These are phyloP conservation scores for Zosterops pallidus DNA, from an alignment of 2,113 vertebrate species.

Conservation along the genomic window DNA sequence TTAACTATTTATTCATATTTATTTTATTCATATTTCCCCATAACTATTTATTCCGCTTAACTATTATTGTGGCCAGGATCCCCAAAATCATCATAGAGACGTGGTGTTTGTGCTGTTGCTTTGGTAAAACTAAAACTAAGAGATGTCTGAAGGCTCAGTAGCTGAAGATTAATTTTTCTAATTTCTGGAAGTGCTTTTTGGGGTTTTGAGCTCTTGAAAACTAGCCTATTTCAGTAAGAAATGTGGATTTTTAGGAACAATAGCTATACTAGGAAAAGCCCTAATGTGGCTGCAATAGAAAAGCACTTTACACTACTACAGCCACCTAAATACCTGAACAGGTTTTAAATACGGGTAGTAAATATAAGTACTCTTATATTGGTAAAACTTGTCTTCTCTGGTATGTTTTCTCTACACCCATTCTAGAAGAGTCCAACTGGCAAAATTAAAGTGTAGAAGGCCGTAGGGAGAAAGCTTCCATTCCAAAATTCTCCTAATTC, in stretches of 20 bases:
- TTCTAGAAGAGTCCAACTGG: neutral
- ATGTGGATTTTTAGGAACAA: neutral
- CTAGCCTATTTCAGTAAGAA: neutral
- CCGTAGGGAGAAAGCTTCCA: neutral
- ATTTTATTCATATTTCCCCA: neutral
- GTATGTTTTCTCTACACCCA: neutral
- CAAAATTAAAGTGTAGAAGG: neutral
- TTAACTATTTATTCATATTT: neutral
- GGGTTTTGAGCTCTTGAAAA: neutral
- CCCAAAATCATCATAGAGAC: neutral
- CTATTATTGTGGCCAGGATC: neutral
- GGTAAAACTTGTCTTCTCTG: neutral
- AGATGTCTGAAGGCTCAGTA: neutral
- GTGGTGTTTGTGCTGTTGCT: neutral
- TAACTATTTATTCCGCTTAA: neutral
- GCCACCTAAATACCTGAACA: neutral
- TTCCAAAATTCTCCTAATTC: neutral
- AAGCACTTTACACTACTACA: neutral
- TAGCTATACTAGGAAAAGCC: neutral
- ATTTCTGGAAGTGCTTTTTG: neutral
- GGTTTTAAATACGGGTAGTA: neutral
- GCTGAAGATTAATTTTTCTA: neutral
- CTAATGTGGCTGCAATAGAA: neutral
- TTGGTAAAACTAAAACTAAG: neutral
- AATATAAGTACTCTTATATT: neutral